Base-by-base conservation (phyloP, 2,888 invertebrate species). In the Philereme vetulata region DNA sequence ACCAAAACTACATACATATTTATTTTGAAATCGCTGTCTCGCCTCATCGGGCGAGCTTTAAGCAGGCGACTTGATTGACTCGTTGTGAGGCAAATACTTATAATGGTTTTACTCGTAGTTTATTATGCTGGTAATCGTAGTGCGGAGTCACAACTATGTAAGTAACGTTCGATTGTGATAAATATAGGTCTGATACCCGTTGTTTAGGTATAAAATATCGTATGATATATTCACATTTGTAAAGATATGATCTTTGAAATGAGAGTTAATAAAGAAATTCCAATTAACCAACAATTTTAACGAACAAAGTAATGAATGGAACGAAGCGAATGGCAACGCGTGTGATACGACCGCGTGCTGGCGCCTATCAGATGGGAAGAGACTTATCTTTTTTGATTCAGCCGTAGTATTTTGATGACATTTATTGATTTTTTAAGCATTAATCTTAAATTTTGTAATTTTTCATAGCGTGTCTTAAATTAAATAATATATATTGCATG, bases 241-340 rank as follows among this genome's bases (percentile, higher is more conserved):
- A 10, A 35, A 57, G 34, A 57, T 51, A 44, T 35, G 7, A 46
- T 33, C 35, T 59, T 56, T 54, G 52, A 56, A 56, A 60, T 60
- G 61, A 64, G 58, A 60, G 56, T 61, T 51, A 50, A 56, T 53
- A 36, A 38, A 32, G 44, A 50, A 49, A 50, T 69, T 68, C 68
- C 67, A 66, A 68, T 65, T 64, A 61, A 49, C 38, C 42, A 76
- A 77, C 68, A 72, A 66, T 80, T 66, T 81, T 81, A 80, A 81
- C 76, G 78, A 79, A 76, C 65, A 70, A 56, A 32, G 55, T 67
- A 68, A 68, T 57, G 40, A 56, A 61, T 67, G 67, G 68, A 71
- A 71, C 64, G 70, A 66, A 64, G 35, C 43, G 32, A 56, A 56
- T 55, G 34, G 21, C 67, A 71, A 72, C 72, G 77, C 5, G 35